Conservation (phyloP, 2,113 vertebrate species). For the Anser cygnoides region DNA sequence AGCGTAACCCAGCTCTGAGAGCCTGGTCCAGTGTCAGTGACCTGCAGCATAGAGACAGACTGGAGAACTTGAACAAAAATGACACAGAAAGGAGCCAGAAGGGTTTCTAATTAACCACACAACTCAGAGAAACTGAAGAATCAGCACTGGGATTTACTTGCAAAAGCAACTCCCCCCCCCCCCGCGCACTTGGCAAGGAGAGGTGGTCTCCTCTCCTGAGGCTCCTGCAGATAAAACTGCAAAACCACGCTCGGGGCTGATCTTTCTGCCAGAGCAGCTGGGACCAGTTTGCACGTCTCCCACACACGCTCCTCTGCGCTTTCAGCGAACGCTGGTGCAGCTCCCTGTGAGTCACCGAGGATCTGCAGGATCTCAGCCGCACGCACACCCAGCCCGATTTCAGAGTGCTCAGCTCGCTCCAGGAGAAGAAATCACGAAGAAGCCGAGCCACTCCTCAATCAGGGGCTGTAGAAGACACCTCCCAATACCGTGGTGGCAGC, state of each 20-base stretch:
- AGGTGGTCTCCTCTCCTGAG: not conserved
- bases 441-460: not conserved
- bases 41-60: not conserved
- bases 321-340: not conserved
- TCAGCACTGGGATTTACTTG: not conserved
- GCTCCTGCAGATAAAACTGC: not conserved
- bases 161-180: not conserved
- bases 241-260: not conserved
- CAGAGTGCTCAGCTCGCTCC: not conserved
- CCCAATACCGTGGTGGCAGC: not conserved
- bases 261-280: slow-evolving; percentile 15
- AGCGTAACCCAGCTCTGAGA: not conserved
- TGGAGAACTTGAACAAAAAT: not conserved
- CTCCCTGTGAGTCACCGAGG: not conserved
- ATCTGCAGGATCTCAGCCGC: slow-evolving; percentile 9
- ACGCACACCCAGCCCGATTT: not conserved
- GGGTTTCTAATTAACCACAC: not conserved
- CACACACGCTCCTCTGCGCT: not conserved
- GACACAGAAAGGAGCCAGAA: not conserved
- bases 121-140: not conserved
- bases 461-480: not conserved
- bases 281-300: not conserved
- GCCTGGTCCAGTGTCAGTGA: not conserved
- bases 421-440: not conserved
- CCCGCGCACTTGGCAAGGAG: not conserved